Conservation (phyloP, 1,140 invertebrate genomes). For the Drosophila baimaii region DNA sequence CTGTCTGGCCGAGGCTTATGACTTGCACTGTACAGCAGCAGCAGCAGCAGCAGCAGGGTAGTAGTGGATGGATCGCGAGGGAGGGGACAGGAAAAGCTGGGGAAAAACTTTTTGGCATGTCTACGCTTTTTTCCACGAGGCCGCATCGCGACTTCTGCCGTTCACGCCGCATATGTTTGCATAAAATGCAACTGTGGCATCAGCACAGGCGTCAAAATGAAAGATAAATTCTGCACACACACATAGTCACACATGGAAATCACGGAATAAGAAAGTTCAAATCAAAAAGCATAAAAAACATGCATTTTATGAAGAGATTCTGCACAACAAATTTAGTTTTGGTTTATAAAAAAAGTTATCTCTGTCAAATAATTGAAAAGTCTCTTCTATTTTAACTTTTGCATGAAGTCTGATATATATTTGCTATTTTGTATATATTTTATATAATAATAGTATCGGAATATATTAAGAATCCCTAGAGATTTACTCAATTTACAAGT, state of each 20-base stretch:
- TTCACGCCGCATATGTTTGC: conserved; percentile 77
- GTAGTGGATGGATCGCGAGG: not conserved
- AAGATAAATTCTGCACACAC: conserved; percentile 75
- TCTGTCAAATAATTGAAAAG: not conserved
- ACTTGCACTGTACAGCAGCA: conserved; percentile 11
- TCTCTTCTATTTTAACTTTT: not conserved
- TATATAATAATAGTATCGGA: not conserved
- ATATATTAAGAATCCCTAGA: not conserved
- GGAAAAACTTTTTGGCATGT: conserved; percentile 54
- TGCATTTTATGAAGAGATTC: conserved; percentile 2
- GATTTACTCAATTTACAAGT: not conserved
- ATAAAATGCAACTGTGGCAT: conserved; percentile 64
- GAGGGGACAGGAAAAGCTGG: not conserved
- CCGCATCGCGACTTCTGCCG: conserved; percentile 39
- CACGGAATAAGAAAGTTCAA: conserved; percentile 15
- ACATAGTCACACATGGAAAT: conserved; percentile 39
- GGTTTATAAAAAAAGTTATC: not conserved
- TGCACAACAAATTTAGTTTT: not conserved
- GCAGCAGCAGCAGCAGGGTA: too few relatives aligned
- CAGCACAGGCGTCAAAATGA: conserved; percentile 62
- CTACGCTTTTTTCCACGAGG: conserved; percentile 31
- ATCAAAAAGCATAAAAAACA: conserved; percentile 21
- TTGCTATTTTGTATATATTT: not conserved
- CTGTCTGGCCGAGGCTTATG: conserved; percentile 52
- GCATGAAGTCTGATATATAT: not conserved